Percentiles rank a stretch among this genome's conserved stretches.
Conservation (phyloP, 2,888 invertebrate genomes). For the Drosophila nr. perissopoda region DNA sequence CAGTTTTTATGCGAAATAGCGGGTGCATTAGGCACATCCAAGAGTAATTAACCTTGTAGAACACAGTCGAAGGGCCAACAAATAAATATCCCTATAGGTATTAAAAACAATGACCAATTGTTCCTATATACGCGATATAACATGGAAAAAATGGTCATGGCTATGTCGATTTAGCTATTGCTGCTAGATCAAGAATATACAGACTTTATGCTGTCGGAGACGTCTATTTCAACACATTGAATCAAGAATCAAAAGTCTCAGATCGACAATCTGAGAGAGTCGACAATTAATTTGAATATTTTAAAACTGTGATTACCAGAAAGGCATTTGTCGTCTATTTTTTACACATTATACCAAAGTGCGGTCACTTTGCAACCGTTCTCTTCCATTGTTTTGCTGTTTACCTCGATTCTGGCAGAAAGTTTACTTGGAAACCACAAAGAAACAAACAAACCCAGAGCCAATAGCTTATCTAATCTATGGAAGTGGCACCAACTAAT, state of each 20-base stretch:
- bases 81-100: too few relatives aligned
- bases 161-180: background rate
- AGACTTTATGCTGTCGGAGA: background rate
- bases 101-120: too few relatives aligned
- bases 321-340: background rate
- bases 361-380: background rate
- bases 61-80: too few relatives aligned
- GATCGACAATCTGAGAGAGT: background rate
- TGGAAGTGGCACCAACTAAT: constrained; percentile 47
- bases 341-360: constrained; percentile 1
- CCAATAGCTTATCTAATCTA: constrained; percentile 2
- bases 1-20: background rate
- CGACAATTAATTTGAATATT: background rate
- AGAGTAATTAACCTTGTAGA: too few relatives aligned
- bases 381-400: constrained; percentile 49
- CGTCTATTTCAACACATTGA: background rate
- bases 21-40: too few relatives aligned
- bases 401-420: constrained; percentile 45
- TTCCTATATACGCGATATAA: background rate
- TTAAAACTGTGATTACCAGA: too few relatives aligned
- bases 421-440: constrained; percentile 57
- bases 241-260: background rate
- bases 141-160: background rate
- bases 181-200: background rate
- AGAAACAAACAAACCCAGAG: constrained; percentile 60